A percentile compares a stretch with the other conserved stretches of the same genome.
phyloP scores from a whole-genome alignment of 2,888 invertebrate genomes.

The Meganola albula region DNA sequence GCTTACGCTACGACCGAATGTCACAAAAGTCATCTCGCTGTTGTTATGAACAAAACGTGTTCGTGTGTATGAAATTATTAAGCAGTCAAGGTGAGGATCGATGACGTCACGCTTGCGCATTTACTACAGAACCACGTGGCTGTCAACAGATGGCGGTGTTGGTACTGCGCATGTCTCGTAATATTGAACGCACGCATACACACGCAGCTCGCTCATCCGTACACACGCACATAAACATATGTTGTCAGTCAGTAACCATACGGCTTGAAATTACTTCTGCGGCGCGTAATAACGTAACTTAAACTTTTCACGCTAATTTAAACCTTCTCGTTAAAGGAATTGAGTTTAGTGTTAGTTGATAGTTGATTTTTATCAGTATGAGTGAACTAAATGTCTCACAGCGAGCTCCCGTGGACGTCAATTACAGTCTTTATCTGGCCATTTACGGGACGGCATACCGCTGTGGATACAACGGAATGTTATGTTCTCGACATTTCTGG shows the following conservation, averaged over 20 bases:
- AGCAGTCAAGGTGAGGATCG: constrained; percentile 70
- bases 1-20: too few relatives aligned
- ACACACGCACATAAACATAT: constrained; percentile 61
- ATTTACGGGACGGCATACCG: constrained; percentile 33
- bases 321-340: constrained; percentile 16
- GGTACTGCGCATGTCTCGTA: constrained; percentile 59
- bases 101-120: constrained; percentile 56
- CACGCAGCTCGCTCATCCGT: constrained; percentile 28
- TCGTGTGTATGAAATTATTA: constrained; percentile 68
- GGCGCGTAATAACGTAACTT: constrained; percentile 62
- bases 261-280: constrained; percentile 66
- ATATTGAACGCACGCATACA: constrained; percentile 63
- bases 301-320: constrained; percentile 22
- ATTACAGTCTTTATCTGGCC: constrained; percentile 60
- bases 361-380: constrained; percentile 35
- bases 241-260: constrained; percentile 62
- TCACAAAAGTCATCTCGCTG: constrained; percentile 28
- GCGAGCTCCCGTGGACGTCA: constrained; percentile 57
- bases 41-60: constrained; percentile 40
- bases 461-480: constrained; percentile 22
- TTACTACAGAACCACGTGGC: constrained; percentile 49
- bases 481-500: constrained; percentile 20
- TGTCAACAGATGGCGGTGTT: constrained; percentile 68
- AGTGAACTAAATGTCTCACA: constrained; percentile 57
- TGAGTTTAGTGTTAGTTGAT: constrained; percentile 28